phyloP scores from a whole-genome alignment of 2,113 vertebrate genomes.

The Petroica traversi region DNA sequence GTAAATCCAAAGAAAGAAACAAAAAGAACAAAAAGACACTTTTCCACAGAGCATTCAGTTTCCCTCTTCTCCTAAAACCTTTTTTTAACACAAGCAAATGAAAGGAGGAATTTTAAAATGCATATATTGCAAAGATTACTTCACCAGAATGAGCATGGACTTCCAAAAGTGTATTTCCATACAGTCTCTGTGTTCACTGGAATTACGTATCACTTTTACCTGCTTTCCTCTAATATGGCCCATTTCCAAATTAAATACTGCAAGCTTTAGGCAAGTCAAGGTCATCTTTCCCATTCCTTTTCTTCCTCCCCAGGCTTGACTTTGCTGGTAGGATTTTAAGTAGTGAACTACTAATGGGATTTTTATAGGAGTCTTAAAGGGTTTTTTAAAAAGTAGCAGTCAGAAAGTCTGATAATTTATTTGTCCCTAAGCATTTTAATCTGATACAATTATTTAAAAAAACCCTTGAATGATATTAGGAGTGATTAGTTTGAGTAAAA shows the following conservation, averaged over 20 bases:
- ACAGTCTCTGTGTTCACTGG: not conserved
- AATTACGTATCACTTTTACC: not conserved
- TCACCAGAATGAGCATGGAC: not conserved
- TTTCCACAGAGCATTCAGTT: not conserved
- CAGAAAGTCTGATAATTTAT: too few relatives aligned
- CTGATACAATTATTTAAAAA: too few relatives aligned
- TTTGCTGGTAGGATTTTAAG: not conserved
- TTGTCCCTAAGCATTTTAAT: too few relatives aligned
- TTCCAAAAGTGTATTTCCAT: not conserved
- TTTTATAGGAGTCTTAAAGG: slow-evolving; percentile 9
- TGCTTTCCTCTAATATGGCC: not conserved
- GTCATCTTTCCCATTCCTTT: not conserved
- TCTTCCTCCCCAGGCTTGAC: not conserved
- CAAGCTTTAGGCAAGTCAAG: not conserved
- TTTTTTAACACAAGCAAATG: not conserved
- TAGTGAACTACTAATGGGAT: not conserved
- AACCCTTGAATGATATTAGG: not conserved
- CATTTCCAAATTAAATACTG: not conserved
- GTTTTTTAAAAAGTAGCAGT: too few relatives aligned
- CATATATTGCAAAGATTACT: not conserved
- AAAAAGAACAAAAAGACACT: not conserved
- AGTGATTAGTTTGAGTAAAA: not conserved
- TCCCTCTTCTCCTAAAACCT: not conserved
- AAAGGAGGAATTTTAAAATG: not conserved
- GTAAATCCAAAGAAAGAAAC: not conserved